Conservation (phyloP, 2,113 vertebrate genomes). For the Todiramphus chloris region DNA sequence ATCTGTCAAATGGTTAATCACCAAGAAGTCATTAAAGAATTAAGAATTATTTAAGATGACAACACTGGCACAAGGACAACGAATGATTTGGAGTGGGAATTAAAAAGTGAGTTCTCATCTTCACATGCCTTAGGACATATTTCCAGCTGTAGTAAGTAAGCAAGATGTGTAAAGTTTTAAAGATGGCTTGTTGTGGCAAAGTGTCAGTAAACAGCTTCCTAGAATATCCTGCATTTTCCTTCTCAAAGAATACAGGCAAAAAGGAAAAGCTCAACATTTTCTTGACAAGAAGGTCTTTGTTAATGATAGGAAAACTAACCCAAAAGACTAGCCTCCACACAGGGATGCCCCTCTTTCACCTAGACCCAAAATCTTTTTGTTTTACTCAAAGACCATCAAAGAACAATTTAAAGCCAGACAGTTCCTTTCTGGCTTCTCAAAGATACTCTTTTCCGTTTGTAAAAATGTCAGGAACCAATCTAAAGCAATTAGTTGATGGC, state of each 20-base stretch:
- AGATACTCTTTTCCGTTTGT: background rate
- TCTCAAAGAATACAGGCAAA: background rate
- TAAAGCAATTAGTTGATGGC: background rate
- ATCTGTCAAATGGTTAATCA: background rate
- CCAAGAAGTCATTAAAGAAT: constrained; percentile 11
- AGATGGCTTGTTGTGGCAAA: background rate
- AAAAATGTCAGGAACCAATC: background rate
- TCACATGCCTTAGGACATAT: background rate
- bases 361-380: background rate
- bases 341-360: background rate
- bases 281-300: background rate
- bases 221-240: background rate
- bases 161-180: background rate
- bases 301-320: background rate
- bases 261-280: background rate
- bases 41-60: background rate
- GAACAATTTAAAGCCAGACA: background rate
- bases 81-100: background rate
- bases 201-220: background rate
- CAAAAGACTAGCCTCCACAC: background rate
- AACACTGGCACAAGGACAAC: background rate
- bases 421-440: background rate
- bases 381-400: background rate
- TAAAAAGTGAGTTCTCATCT: background rate
- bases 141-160: background rate